A percentile compares a stretch with the other conserved stretches of the same genome.
These are phyloP conservation scores for Elmis aenea DNA, from an alignment of 2,888 invertebrate genomes.

Conservation along the genomic window DNA sequence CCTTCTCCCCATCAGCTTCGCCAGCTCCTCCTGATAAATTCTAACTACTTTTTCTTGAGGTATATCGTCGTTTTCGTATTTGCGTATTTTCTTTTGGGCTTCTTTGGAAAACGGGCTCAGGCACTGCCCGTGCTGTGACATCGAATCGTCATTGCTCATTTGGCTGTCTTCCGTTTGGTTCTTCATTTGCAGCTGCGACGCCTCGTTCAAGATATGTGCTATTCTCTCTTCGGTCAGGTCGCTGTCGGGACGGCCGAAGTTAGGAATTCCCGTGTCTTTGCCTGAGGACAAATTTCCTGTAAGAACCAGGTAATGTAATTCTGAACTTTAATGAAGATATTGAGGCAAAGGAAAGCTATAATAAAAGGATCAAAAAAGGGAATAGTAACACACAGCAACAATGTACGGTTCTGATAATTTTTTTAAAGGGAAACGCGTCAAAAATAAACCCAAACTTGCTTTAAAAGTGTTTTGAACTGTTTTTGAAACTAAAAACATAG, in stretches of 20 bases:
- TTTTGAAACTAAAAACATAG: no score
- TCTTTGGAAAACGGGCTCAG: conserved; percentile 77
- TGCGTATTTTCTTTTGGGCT: conserved; percentile 70
- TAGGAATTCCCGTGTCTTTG: conserved; percentile 77
- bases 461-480: no score
- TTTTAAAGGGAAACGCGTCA: no score
- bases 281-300: conserved; percentile 57
- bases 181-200: conserved; percentile 81
- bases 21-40: conserved; percentile 92
- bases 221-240: conserved; percentile 87
- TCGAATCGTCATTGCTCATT: conserved; percentile 77
- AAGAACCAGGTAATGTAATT: conserved; percentile 36
- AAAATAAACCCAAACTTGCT: no score
- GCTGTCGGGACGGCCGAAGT: conserved; percentile 70
- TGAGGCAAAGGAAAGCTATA: no score
- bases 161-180: conserved; percentile 61
- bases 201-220: conserved; percentile 89
- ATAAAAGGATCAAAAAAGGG: no score
- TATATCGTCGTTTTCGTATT: conserved; percentile 90
- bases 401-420: no score
- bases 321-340: no score
- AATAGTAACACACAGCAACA: no score
- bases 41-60: conserved; percentile 93
- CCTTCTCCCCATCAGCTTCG: conserved; percentile 82
- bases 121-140: conserved; percentile 74